Conservation (phyloP, 2,888 invertebrate species). For the Stenodema calcarata region DNA sequence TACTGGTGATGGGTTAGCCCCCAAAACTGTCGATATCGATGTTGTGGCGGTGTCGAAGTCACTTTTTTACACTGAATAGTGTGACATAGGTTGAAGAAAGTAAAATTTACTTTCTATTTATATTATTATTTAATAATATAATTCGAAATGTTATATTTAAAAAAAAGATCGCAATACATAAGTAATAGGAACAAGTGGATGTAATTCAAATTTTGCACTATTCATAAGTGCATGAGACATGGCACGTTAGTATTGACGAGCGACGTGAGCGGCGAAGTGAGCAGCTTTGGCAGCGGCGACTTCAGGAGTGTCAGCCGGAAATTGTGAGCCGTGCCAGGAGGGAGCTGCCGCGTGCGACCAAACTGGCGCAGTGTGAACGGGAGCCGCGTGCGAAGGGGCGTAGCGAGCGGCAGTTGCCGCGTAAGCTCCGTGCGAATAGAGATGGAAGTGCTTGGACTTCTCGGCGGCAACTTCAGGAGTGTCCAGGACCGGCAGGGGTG, state of each 20-base stretch:
- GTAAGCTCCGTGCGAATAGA: constrained; percentile 22
- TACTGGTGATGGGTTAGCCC: too few relatives aligned
- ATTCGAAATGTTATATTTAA: neutral
- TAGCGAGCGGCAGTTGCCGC: neutral
- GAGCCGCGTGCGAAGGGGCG: neutral
- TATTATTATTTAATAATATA: too few relatives aligned
- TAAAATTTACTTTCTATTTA: too few relatives aligned
- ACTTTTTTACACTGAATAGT: too few relatives aligned
- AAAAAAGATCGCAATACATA: neutral
- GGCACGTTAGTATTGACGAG: neutral
- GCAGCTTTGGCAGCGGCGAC: constrained; percentile 56
- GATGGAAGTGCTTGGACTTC: constrained; percentile 18
- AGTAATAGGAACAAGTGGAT: neutral
- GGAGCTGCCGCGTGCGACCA: constrained; percentile 3
- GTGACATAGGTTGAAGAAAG: too few relatives aligned
- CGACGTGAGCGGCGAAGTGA: constrained; percentile 64
- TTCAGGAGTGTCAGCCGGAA: constrained; percentile 61
- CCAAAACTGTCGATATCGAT: too few relatives aligned
- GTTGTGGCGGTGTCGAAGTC: too few relatives aligned
- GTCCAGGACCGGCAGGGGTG: constrained; percentile 19
- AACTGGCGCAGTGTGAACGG: neutral
- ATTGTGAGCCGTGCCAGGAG: constrained; percentile 43
- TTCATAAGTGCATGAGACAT: neutral
- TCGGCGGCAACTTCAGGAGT: constrained; percentile 37
- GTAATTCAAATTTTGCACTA: neutral